Percentiles rank a stretch among this genome's conserved stretches.
These are phyloP conservation scores for Tetrao urogallus DNA, from an alignment of 2,113 vertebrate genomes.

Conservation along the genomic window DNA sequence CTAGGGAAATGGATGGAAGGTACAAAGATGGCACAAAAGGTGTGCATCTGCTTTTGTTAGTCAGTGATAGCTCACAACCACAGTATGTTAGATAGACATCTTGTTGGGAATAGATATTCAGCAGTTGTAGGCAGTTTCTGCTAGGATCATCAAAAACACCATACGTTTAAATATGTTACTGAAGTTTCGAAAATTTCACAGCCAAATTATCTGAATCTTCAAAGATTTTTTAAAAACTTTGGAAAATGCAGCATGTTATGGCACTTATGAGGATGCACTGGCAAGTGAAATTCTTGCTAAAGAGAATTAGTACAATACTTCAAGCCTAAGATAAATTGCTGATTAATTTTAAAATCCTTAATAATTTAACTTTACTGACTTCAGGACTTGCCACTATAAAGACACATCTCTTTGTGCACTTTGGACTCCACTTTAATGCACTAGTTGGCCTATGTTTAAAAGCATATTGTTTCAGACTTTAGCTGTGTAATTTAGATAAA, in stretches of 20 bases:
- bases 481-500: not conserved
- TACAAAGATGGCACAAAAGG: not conserved
- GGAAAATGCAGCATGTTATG: not conserved
- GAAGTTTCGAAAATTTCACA: not conserved
- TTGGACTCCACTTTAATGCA: not conserved
- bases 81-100: not conserved
- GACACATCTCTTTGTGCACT: not conserved
- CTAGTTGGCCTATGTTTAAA: not conserved
- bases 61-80: not conserved
- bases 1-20: not conserved
- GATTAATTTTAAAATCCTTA: not conserved
- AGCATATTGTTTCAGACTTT: not conserved
- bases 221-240: not conserved
- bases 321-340: not conserved
- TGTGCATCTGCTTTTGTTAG: not conserved
- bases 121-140: not conserved
- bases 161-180: not conserved
- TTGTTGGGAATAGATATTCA: not conserved
- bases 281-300: not conserved
- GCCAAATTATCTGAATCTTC: not conserved
- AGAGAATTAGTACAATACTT: not conserved
- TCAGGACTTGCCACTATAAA: not conserved
- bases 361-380: slow-evolving; percentile 1
- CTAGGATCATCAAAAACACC: not conserved
- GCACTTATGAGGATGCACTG: not conserved